Conservation (phyloP, 1,140 invertebrate genomes). For the Zelostemma sp. region DNA sequence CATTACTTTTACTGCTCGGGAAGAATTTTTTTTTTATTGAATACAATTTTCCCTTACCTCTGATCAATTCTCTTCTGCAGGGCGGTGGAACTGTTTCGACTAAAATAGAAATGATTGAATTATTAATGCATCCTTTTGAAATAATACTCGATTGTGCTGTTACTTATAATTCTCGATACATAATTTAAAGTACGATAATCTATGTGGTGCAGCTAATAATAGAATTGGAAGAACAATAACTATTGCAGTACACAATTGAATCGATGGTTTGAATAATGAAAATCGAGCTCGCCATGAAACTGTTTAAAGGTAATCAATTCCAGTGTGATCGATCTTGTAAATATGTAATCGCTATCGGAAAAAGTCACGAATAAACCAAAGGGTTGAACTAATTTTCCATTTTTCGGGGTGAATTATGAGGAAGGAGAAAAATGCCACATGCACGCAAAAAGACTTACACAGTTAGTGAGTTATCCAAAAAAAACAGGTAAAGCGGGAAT, state of each 20-base stretch:
- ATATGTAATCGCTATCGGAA: too few relatives aligned
- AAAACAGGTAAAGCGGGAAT: slow-evolving; percentile 56
- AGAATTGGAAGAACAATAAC: too few relatives aligned
- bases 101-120: slow-evolving; percentile 67
- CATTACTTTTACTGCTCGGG: too few relatives aligned
- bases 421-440: too few relatives aligned
- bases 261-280: too few relatives aligned
- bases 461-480: slow-evolving; percentile 55
- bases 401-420: neutral
- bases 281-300: too few relatives aligned
- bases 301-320: too few relatives aligned
- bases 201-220: neutral
- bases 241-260: too few relatives aligned
- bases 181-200: slow-evolving; percentile 19
- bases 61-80: slow-evolving; percentile 74
- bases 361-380: too few relatives aligned
- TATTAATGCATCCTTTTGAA: neutral
- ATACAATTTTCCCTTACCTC: slow-evolving; percentile 76
- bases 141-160: neutral
- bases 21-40: too few relatives aligned
- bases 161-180: slow-evolving; percentile 8
- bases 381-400: too few relatives aligned
- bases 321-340: too few relatives aligned
- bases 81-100: slow-evolving; percentile 78
- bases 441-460: slow-evolving; percentile 62